phyloP scores from a whole-genome alignment of 2,888 invertebrate species.

The Petrolisthes manimaculis region DNA sequence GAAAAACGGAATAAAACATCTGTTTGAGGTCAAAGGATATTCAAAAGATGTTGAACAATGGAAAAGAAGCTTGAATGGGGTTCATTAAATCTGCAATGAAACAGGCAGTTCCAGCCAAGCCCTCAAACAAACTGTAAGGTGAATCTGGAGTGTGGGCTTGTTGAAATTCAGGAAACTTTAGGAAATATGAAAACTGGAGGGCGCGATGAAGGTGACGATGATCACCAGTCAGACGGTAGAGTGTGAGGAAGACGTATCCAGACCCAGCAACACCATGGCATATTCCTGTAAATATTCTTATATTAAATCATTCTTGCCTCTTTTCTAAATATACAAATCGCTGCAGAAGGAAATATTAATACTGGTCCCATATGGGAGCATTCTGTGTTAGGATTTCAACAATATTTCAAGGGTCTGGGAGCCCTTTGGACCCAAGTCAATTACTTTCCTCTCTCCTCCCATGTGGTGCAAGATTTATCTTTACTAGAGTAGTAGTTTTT shows the following conservation, averaged over 20 bases:
- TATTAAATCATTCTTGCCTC: not conserved
- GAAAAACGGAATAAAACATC: no score
- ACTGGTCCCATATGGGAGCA: no score
- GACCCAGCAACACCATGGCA: conserved; percentile 90
- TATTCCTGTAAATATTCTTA: conserved; percentile 73
- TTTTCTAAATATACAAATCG: no score
- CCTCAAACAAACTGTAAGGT: conserved; percentile 88
- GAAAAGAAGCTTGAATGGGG: conserved; percentile 61
- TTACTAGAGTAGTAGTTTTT: no score
- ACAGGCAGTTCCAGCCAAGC: conserved; percentile 87
- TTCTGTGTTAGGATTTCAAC: no score
- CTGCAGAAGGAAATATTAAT: no score
- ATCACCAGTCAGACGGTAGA: conserved; percentile 82
- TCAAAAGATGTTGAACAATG: conserved; percentile 56
- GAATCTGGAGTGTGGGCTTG: conserved; percentile 82
- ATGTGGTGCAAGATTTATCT: no score
- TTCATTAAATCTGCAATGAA: conserved; percentile 75
- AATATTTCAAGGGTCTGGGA: no score
- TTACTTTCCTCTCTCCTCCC: no score
- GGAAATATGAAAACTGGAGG: conserved; percentile 81
- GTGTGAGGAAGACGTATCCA: conserved; percentile 83
- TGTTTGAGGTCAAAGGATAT: not conserved
- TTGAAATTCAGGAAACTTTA: conserved; percentile 78
- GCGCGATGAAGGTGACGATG: conserved; percentile 81
- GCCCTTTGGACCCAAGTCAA: no score